Evolutionary conservation across 1,140 invertebrate genomes (phyloP).

Genomic region (Drosophila nasuta): DNA sequence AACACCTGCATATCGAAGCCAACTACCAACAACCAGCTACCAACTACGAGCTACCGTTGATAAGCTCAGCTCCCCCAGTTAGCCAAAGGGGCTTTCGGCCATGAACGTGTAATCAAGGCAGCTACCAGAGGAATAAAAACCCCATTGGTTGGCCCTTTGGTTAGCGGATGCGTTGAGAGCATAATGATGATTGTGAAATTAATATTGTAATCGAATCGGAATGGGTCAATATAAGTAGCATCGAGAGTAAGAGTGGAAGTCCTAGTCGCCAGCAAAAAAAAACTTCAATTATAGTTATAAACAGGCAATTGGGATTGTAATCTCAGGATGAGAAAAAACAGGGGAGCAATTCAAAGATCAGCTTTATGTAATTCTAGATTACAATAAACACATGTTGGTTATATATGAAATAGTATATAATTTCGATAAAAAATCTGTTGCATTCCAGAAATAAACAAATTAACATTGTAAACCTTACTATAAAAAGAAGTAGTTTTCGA

Average conservation of each 20-base stretch:
- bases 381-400: background rate
- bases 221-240: constrained; percentile 1
- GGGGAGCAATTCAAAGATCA: background rate
- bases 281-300: constrained; percentile 2
- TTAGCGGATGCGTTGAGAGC: constrained; percentile 27
- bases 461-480: no score
- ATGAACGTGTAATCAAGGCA: constrained; percentile 57
- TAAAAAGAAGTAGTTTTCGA: no score
- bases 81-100: constrained; percentile 27
- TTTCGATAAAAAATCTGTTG: background rate
- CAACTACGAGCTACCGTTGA: constrained; percentile 51
- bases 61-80: constrained; percentile 47
- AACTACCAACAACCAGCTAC: constrained; percentile 20
- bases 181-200: constrained; percentile 67
- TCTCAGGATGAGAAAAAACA: background rate
- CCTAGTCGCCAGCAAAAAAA: background rate
- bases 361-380: background rate
- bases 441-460: background rate
- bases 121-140: constrained; percentile 31
- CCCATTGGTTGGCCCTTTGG: constrained; percentile 18
- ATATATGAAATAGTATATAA: background rate
- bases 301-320: constrained; percentile 5
- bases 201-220: constrained; percentile 44
- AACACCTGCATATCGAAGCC: constrained; percentile 59
- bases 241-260: constrained; percentile 7